These are phyloP conservation scores for Drosophila novamexicana DNA, from an alignment of 1,140 invertebrate species.

Conservation along the genomic window DNA sequence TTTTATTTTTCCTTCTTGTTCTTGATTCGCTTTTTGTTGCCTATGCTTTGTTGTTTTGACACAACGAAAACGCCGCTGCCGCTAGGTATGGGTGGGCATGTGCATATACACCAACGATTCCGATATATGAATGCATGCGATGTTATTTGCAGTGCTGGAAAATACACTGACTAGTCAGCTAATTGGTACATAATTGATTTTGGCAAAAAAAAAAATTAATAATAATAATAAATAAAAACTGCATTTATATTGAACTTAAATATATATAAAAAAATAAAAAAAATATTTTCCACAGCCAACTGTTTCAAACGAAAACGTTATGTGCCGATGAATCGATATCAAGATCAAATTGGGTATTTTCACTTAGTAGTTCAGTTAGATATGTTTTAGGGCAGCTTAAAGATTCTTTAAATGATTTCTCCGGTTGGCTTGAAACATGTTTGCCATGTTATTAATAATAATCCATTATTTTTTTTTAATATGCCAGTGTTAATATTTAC, in stretches of 20 bases:
- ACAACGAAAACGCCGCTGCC: conserved; percentile 64
- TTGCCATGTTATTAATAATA: not conserved
- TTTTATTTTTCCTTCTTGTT: conserved; percentile 22
- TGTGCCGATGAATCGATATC: not conserved
- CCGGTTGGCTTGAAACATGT: not conserved
- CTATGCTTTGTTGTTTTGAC: conserved; percentile 60
- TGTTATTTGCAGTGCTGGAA: conserved; percentile 17
- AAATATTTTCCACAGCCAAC: conserved; percentile 14
- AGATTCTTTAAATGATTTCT: not conserved
- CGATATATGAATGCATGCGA: conserved; percentile 33
- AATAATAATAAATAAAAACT: not conserved
- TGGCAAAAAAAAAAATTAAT: not conserved
- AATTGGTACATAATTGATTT: conserved; percentile 10
- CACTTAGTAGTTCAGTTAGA: not conserved
- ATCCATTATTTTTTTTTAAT: not conserved
- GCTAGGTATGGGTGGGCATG: conserved; percentile 28
- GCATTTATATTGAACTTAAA: conserved; percentile 3
- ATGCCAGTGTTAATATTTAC: not conserved
- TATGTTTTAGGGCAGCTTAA: not conserved
- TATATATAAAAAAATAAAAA: not conserved
- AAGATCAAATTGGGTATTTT: not conserved
- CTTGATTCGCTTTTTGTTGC: conserved; percentile 12
- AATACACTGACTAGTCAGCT: not conserved
- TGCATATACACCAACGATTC: conserved; percentile 14
- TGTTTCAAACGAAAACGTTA: not conserved